Base-by-base conservation (phyloP, 2,888 invertebrate species). In the Schrankia costaestrigalis region DNA sequence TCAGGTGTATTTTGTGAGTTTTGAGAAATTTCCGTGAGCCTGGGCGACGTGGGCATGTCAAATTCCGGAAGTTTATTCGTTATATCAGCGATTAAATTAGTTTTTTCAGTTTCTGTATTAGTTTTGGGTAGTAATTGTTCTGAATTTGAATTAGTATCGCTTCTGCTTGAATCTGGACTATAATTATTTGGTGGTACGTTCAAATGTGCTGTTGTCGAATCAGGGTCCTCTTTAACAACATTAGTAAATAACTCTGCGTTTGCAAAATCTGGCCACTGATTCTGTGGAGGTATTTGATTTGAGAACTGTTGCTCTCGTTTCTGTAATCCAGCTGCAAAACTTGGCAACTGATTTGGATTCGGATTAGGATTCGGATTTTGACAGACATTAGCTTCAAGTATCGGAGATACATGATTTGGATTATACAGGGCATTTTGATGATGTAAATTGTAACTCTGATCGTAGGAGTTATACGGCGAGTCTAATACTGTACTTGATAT, bases 401-500 rank as follows among this genome's bases (percentile, higher is more conserved):
- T 71, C 24, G 91, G 82, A 11, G 90, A 80, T 0, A 90, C 80
- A 44, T 90, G 89, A 31, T 89, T 90, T 0, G 89, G 80, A 29
- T 89, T 83, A 39, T 91, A 92, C 57, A 91, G 74, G 34, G 89
- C 83, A 61, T 90, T 91, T 50, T 92, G 91, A 57, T 91, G 91
- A 59, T 92, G 92, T 25, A 93, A 85, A 44, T 91, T 92, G 48
- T 91, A 91, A 60, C 89, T 90, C 64, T 91, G 91, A 43, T 91
- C 91, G 26, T 91, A 91, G 14, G 91, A 78, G 49, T 88, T 88
- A 48, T 91, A 91, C 6, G 92, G 91, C 2, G 91, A 91, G 67
- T 94, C 95, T 56, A 94, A 77, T 3, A 95, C 95, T 8, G 95
- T 95, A 63, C 95, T 95, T 21, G 95, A 94, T 48, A 95, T 94